Evolutionary conservation across 2,797 vertebrate species (phyloP), one percentile per base, ranked within the genome.

Genomic region (Vespertilio murinus): DNA sequence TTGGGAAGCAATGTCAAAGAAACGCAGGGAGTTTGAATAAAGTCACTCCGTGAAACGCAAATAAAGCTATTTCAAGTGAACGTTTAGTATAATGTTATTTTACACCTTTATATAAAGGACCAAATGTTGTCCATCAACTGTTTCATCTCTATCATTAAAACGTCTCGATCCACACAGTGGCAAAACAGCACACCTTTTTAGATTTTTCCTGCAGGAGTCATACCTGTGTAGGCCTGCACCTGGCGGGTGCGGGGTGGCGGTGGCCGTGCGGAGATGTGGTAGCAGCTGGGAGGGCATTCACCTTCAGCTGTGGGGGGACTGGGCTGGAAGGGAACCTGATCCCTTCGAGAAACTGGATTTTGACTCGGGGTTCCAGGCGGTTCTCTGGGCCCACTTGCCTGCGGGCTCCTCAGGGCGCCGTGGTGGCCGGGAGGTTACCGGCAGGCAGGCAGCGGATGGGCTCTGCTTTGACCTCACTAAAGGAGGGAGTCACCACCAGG

Each of bases 1-100:
- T 84, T 73, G 65, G 54, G 91, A 85, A 94, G 40, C 75, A 64
- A 30, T 73, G 35, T 73, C 80, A 79, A 61, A 88, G 71, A 88
- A 89, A 28, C 49, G 42, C 14, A 64, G 14, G 64, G 35, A 75
- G 33, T 90, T 80, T 77, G 52, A 93, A 82, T 90, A 52, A 82
- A 83, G 52, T 54, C 35, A 40, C 54, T 80, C 80, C 14, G 38
- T 87, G 82, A 75, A 79, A 67, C 70, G 73, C 8, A 40, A 67
- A 28, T 81, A 67, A 77, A 80, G 65, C n/a, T 77, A 71, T 54
- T 89, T 61, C 67, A 77, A 90, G 38, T 45, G 54, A 83, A 25
- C 71, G 13, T 91, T 90, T 81, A 74, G 30, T 42, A 25, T n/a
- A 25, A n/a, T 67, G 28, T 81, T 42, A 81, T 75, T 87, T 61